Evolutionary conservation across 2,113 vertebrate genomes (phyloP).

Genomic region (Myodes glareolus): DNA sequence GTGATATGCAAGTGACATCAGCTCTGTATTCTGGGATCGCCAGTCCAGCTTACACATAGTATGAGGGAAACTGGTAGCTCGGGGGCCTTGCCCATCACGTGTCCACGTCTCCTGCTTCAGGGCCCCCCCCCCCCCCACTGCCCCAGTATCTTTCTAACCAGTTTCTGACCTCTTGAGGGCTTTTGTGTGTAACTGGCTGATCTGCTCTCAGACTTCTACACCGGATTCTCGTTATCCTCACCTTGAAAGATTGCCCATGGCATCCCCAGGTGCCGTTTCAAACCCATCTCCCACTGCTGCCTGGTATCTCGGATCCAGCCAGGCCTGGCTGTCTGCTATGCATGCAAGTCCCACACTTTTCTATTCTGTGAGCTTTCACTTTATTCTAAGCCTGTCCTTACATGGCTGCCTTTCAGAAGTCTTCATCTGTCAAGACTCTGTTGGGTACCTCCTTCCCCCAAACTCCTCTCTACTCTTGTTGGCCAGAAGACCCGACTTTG

Average conservation of each 20-base stretch:
- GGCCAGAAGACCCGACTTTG: background rate
- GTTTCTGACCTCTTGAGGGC: background rate
- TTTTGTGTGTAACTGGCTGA: background rate
- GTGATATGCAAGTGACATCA: no score
- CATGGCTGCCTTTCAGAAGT: background rate
- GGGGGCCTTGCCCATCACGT: accelerated
- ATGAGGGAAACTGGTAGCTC: background rate
- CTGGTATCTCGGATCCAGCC: background rate
- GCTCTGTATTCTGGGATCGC: background rate
- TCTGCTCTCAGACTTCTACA: background rate
- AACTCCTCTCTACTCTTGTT: background rate
- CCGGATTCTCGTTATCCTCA: background rate
- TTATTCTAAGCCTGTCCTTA: background rate
- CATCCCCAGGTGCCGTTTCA: accelerated
- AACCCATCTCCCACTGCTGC: accelerated
- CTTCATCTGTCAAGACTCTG: background rate
- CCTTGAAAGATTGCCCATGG: accelerated
- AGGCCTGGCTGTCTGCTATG: accelerated
- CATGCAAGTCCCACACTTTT: background rate
- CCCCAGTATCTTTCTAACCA: background rate
- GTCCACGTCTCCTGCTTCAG: accelerated
- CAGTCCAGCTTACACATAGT: background rate
- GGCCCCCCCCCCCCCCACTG: no score
- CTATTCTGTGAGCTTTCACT: background rate
- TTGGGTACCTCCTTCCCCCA: background rate